These are phyloP conservation scores for Thecocarcelia acutangulata DNA, from an alignment of 2,888 invertebrate species.

Conservation along the genomic window DNA sequence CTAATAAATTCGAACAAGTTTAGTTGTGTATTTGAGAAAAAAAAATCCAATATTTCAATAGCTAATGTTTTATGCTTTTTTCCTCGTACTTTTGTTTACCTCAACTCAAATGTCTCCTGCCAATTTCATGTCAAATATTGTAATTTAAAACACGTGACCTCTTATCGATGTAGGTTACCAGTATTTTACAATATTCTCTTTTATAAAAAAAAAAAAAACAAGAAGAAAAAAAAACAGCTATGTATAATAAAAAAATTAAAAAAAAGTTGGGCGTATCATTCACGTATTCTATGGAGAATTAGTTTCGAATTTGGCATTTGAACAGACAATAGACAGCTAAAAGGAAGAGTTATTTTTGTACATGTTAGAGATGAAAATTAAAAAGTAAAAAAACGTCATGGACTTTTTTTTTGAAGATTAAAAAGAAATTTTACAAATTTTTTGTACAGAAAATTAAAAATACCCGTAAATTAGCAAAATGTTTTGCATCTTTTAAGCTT, in stretches of 20 bases:
- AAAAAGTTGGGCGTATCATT: conserved; percentile 49
- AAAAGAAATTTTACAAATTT: too few relatives aligned
- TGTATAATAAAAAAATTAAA: conserved; percentile 19
- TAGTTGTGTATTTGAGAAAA: neutral
- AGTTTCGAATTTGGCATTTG: conserved; percentile 33
- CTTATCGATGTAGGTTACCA: conserved; percentile 59
- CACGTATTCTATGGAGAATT: conserved; percentile 23
- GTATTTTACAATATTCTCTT: conserved; percentile 28
- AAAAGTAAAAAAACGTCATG: neutral
- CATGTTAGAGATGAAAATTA: neutral
- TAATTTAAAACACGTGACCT: conserved; percentile 68
- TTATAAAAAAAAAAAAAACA: conserved; percentile 11
- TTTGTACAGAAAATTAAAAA: too few relatives aligned
- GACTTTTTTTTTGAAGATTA: conserved; percentile 7
- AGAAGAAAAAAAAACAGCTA: conserved; percentile 12
- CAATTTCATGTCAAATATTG: conserved; percentile 67
- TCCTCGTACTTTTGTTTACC: conserved; percentile 31
- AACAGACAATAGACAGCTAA: conserved; percentile 1
- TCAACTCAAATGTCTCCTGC: conserved; percentile 60
- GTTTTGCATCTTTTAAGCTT: too few relatives aligned
- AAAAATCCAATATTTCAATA: conserved; percentile 1
- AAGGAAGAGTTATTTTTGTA: neutral
- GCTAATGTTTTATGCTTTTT: conserved; percentile 21
- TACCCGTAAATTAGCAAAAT: too few relatives aligned
- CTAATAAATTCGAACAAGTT: conserved; percentile 52